Evolutionary conservation across 2,113 vertebrate species (phyloP), one percentile per base, ranked within the genome.

Genomic region (Datnioides undecimradiatus): DNA sequence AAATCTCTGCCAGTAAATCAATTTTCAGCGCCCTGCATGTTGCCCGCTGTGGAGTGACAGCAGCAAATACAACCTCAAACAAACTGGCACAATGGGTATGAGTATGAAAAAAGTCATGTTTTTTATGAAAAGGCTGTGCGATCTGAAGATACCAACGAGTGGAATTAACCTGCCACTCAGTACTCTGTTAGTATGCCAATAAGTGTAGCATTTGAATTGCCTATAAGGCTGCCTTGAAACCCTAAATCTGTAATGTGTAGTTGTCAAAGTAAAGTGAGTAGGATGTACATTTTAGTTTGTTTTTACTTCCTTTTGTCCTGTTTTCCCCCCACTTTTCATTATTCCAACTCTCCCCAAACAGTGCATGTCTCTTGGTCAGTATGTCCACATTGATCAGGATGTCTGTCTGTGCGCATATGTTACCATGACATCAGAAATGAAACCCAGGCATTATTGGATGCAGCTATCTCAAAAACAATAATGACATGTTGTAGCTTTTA

Each of bases 1-100:
- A 86, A 87, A 84, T 91, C 91, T 92, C 86, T 91, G 89, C 89
- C 91, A 92, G 91, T 88, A 91, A 94, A 92, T 92, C 88, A 84
- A 76, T 88, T 93, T 88, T 89, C 82, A 86, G 82, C 45, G 34
- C 88, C 63, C 83, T 80, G 86, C 85, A 38, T 86, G 88, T 84
- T 86, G 77, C 86, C 71, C 68, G 54, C 76, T 83, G 90, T 59
- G 84, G 68, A 80, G 71, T 72, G 85, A 88, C 84, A 62, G 49
- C 84, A 83, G 83, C 48, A 82, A 83, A 80, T 64, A 55, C 48
- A 57, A 73, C 68, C 64, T 72, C 45, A 59, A 68, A 80, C 69
- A 62, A 57, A 31, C 36, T 10, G 27, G 70, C 46, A 79, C 59
- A 55, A 29, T 45, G 57, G 58, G 67, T 76, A 40, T 76, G 57